Evolutionary conservation across 2,888 invertebrate species (phyloP), one percentile per base, ranked within the genome.

Genomic region (Lymantria dispar): DNA sequence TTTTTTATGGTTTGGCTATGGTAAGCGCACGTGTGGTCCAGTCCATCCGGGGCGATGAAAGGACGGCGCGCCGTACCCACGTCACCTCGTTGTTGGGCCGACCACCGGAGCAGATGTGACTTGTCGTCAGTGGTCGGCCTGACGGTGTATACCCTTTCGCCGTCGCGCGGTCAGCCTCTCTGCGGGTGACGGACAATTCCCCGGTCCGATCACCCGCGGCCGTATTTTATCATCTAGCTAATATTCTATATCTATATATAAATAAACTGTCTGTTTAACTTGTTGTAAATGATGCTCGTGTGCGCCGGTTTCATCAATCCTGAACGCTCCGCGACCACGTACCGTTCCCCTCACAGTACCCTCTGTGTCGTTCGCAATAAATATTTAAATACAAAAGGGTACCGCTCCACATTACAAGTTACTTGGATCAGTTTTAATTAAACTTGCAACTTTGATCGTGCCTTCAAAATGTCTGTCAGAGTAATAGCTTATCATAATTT

Each of bases 321-420:
- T 11, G n/a, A 31, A 30, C 37, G 39, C 36, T 15, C 10, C 29
- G 40, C 11, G n/a, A 13, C 13, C 14, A 29, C 13, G 44, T 11
- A 37, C 44, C 38, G n/a, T 22, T 7, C 43, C 33, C 33, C 10
- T 10, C 33, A 33, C 33, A 33, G 33, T 30, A 36, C 11, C 43
- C 15, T 13, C 48, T 22, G 56, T 46, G 56, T 46, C 54, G 40
- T 50, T 54, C 56, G 52, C 52, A 56, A 58, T 64, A 66, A 60
- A 67, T 64, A 67, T 63, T 64, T 60, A 60, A 64, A 63, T 51
- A 63, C 61, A 58, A 64, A 63, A 67, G 56, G n/a, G 58, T 48
- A 43, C 50, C 39, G 56, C 54, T 52, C 47, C 47, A 57, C 64
- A 56, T 61, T 50, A 67, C 68, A 63, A 60, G 58, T 57, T 52